Base-by-base conservation (phyloP, 2,888 invertebrate genomes). In the Stramonita haemastoma region DNA sequence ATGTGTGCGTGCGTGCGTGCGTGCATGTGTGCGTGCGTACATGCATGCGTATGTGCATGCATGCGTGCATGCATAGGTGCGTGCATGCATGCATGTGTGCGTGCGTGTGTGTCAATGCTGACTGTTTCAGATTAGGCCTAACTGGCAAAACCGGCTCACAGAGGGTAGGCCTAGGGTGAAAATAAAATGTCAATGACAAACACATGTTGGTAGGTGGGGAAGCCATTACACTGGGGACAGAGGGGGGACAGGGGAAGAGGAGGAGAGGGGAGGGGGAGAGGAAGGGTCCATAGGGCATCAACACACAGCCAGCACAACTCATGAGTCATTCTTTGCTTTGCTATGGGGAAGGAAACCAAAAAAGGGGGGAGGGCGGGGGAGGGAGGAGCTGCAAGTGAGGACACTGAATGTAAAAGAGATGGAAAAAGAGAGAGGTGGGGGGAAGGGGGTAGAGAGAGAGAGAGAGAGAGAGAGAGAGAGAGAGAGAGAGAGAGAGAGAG, bases 401-500 rank as follows among this genome's bases (percentile, higher is more conserved):
- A 15, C 60, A 19, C 19, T 4, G 4, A 1, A 19, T 60, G 60
- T 15, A 22, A 17, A 57, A 13, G 60, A 60, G 60, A 22, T n/a
- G n/a, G 60, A 19, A n/a, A n/a, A n/a, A 8, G 46, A 46, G 46
- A 46, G 46, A 46, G 46, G 8, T 2, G 46, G 46, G 46, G 46
- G 46, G 46, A 29, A 70, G 19, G 56, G 36, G 22, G n/a, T 29
- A 85, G 46, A 56, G n/a, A 29, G n/a, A 79, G 34, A 32, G 6
- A 8, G 34, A 8, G 15, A 79, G 79, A 19, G 11, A 32, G 29
- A 29, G 73, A 6, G 73, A n/a, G 73, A 34, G 79, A 34, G 79
- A 73, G 73, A 36, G 73, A 73, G 46, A 73, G 87, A 87, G 66
- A 70, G 87, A 87, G n/a, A 66, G 66, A 70, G 66, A 32, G 46